Evolutionary conservation across 1,140 invertebrate species (phyloP), one percentile per base, ranked within the genome.

Genomic region (Aphelinus atriplicis): DNA sequence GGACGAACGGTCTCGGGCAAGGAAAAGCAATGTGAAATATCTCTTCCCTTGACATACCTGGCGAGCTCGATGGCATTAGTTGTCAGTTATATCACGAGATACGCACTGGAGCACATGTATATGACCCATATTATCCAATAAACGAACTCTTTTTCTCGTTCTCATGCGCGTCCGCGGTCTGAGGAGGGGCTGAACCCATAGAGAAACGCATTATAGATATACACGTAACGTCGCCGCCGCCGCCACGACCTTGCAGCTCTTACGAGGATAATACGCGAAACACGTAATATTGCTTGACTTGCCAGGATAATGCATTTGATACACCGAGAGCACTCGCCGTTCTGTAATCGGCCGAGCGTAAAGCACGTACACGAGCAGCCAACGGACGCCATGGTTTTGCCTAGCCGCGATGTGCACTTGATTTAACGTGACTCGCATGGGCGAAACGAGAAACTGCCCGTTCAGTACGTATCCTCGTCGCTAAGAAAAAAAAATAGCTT

Each of bases 41-140:
- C 58, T 69, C 66, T 74, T 69, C 51, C 73, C 66, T 74, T 74
- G 73, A 64, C 66, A 75, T 69, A 69, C 53, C 72, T 47, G 57
- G 50, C 10, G 2, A 3, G 3, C 3, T 61, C 4, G 42, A 2
- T 50, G 10, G 48, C 10, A 48, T 47, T 60, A 56, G 5, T 7
- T 45, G 26, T n/a, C 58, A 46, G 58, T 68, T 68, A 68, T 63
- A 62, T 74, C 72, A 67, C 63, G 9, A n/a, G 1, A 26, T 26
- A 4, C n/a, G 9, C 47, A 65, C 50, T 53, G 6, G 58, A 64
- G 58, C 26, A 26, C 45, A 60, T n/a, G 3, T 50, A 42, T 2
- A 4, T 4, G 46, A 53, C 43, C 55, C 6, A 64, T 64, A 64
- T 48, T n/a, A 7, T 45, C 7, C 43, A 47, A 42, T 42, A 46